These are phyloP conservation scores for Probaryconus sp. DNA, from an alignment of 1,140 invertebrate genomes.

Conservation along the genomic window DNA sequence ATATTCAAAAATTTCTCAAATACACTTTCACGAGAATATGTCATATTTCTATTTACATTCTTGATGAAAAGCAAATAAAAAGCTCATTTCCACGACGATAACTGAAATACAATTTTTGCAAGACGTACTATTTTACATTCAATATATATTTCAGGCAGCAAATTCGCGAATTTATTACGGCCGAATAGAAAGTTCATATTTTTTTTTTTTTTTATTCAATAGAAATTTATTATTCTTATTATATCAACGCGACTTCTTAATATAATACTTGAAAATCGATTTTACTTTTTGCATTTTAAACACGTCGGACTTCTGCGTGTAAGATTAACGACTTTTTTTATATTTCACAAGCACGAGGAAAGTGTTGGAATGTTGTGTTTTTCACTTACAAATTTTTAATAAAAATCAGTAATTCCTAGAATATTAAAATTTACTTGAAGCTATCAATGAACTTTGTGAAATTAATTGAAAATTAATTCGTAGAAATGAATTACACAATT, in stretches of 20 bases:
- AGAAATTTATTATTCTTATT: neutral
- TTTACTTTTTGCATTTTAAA: neutral
- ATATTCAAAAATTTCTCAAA: neutral
- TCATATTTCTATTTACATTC: slow-evolving; percentile 1
- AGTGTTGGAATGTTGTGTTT: neutral
- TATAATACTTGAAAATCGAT: neutral
- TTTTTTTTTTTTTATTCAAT: neutral
- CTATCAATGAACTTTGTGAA: no score
- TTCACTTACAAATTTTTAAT: no score
- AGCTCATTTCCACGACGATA: slow-evolving; percentile 2
- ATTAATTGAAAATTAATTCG: no score
- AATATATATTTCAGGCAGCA: slow-evolving; percentile 1
- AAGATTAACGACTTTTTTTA: slow-evolving; percentile 5
- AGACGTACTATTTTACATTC: neutral
- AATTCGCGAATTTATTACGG: neutral
- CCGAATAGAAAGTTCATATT: slow-evolving; percentile 3
- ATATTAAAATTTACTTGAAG: no score
- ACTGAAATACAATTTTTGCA: slow-evolving; percentile 9
- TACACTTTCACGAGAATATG: neutral
- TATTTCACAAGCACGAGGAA: neutral
- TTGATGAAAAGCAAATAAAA: slow-evolving; percentile 19
- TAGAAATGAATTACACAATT: no score
- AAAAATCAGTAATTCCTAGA: no score
- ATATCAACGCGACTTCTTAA: no score
- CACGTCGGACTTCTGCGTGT: neutral